phyloP scores from a whole-genome alignment of 2,797 vertebrate genomes.

The Psittacula echo region DNA sequence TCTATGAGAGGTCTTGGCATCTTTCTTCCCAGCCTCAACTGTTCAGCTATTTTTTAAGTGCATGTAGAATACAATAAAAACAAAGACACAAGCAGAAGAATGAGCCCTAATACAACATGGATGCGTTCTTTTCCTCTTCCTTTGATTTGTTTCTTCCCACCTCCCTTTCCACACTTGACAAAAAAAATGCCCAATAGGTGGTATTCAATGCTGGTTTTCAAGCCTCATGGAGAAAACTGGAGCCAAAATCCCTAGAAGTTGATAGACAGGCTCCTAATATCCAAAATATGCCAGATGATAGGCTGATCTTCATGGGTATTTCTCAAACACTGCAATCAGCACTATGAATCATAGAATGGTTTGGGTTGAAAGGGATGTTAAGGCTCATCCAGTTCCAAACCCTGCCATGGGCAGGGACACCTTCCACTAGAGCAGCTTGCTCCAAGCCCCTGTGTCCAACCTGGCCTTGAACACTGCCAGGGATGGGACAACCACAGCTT shows the following conservation, averaged over 20 bases:
- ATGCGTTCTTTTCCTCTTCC: slow-evolving; percentile 2
- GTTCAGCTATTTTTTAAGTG: slow-evolving; percentile 87
- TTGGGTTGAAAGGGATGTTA: background rate
- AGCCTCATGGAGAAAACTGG: background rate
- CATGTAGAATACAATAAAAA: slow-evolving; percentile 84
- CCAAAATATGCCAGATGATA: background rate
- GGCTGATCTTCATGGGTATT: background rate
- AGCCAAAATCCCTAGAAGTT: background rate
- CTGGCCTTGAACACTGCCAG: background rate
- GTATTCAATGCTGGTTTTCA: background rate
- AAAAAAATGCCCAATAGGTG: background rate
- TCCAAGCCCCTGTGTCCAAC: background rate
- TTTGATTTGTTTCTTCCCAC: slow-evolving; percentile 21
- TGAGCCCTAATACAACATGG: slow-evolving; percentile 16
- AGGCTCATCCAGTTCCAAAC: background rate
- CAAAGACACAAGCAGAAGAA: slow-evolving; percentile 74
- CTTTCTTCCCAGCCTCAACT: slow-evolving; percentile 59
- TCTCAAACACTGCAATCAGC: background rate
- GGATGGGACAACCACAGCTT: background rate
- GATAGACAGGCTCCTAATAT: background rate
- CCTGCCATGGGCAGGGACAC: background rate
- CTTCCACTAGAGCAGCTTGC: background rate
- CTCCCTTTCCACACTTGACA: slow-evolving; percentile 4
- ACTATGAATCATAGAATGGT: background rate
- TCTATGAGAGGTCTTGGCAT: slow-evolving; percentile 66